A percentile compares a stretch with the other conserved stretches of the same genome.
These are phyloP conservation scores for Caenorhabditis sinica DNA, from an alignment of 2,888 invertebrate genomes.

Conservation along the genomic window DNA sequence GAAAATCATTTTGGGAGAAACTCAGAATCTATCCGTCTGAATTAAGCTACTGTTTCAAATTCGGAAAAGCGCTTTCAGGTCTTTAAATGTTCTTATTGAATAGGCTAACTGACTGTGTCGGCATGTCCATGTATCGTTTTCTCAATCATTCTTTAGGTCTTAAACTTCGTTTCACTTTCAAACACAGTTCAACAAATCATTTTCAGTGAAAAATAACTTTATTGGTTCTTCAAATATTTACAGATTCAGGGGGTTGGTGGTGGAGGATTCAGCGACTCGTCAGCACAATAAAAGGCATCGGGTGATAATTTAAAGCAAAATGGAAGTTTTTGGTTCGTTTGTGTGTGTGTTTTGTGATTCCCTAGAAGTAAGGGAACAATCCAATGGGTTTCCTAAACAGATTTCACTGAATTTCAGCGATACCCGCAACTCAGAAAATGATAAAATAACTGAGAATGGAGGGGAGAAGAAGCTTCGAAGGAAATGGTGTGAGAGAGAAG, in stretches of 20 bases:
- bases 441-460: conserved; percentile 35
- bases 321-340: conserved; percentile 31
- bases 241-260: conserved; percentile 30
- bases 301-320: conserved; percentile 54
- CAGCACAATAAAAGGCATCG: conserved; percentile 49
- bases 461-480: neutral
- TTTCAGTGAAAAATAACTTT: conserved; percentile 39
- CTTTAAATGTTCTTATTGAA: too few species aligned
- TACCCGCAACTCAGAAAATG: conserved; percentile 53
- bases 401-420: conserved; percentile 17
- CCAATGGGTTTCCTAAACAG: conserved; percentile 56
- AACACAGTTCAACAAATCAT: neutral
- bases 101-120: too few species aligned
- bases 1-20: too few species aligned
- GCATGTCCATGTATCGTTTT: too few species aligned
- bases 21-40: too few species aligned
- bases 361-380: conserved; percentile 38
- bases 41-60: too few species aligned
- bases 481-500: conserved; percentile 11
- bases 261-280: conserved; percentile 42
- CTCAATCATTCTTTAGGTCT: too few species aligned
- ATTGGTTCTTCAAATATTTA: conserved; percentile 55
- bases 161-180: neutral
- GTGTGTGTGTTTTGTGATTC: conserved; percentile 22
- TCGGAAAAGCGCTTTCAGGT: too few species aligned